Percentiles rank a stretch among this genome's conserved stretches.
These are phyloP conservation scores for Leptocoma aspasia DNA, from an alignment of 2,113 vertebrate species.

Conservation along the genomic window DNA sequence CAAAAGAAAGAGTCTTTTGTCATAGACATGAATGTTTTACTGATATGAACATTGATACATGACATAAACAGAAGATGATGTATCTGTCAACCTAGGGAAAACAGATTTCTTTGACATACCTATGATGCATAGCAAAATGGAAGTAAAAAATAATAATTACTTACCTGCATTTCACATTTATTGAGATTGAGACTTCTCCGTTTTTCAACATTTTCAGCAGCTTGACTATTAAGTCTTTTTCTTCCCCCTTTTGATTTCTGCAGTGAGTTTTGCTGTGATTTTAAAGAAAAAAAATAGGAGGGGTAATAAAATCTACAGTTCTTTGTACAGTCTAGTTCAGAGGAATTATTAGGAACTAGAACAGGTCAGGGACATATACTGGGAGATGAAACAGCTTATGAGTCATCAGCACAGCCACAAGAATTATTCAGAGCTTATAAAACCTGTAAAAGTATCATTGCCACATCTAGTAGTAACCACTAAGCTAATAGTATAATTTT, in stretches of 20 bases:
- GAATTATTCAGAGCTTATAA: background rate
- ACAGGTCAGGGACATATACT: background rate
- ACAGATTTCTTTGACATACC: background rate
- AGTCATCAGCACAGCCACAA: background rate
- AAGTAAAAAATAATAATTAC: background rate
- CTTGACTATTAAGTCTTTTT: conserved; percentile 86
- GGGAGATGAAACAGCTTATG: background rate
- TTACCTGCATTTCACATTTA: conserved; percentile 73
- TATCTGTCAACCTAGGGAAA: background rate
- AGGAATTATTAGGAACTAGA: background rate
- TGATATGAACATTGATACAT: background rate
- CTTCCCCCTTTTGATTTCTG: conserved; percentile 82
- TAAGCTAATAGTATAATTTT: background rate
- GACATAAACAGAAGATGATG: background rate
- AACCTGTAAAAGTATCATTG: background rate
- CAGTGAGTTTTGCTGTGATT: conserved; percentile 71
- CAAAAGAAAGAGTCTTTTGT: background rate
- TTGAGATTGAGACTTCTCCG: conserved; percentile 78
- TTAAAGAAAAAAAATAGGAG: background rate
- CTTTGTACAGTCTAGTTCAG: background rate
- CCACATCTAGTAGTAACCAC: background rate
- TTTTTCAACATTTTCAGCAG: conserved; percentile 83
- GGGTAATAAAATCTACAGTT: background rate
- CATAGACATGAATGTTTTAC: background rate
- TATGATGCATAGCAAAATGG: background rate